phyloP scores from a whole-genome alignment of 1,140 invertebrate species.

The Tetragnatha versicolor region DNA sequence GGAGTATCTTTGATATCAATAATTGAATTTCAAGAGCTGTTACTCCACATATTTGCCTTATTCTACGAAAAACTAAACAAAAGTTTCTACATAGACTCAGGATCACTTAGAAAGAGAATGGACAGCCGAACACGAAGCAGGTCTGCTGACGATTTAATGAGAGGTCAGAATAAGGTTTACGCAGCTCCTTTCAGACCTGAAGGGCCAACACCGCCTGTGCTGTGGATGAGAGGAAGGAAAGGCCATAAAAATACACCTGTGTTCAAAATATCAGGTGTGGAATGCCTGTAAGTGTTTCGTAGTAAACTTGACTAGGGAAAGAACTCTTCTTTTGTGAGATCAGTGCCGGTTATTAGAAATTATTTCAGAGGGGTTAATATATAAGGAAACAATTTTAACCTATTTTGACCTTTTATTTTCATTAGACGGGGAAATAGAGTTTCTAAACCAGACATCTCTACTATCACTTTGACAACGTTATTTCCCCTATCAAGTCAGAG shows the following conservation, averaged over 20 bases:
- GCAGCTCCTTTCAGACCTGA: conserved; percentile 8
- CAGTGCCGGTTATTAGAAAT: neutral
- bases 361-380: neutral
- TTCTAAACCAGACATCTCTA: neutral
- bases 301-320: neutral
- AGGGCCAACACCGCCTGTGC: conserved; percentile 21
- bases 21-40: conserved; percentile 49
- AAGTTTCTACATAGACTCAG: neutral
- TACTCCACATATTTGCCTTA: conserved; percentile 12
- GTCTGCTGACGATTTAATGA: conserved; percentile 14
- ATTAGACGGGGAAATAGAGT: no score
- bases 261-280: conserved; percentile 1
- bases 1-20: conserved; percentile 52
- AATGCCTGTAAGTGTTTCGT: conserved; percentile 7
- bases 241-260: neutral
- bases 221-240: conserved; percentile 29
- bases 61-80: conserved; percentile 16
- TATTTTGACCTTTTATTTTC: neutral
- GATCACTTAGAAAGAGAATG: neutral
- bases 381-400: neutral
- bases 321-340: neutral
- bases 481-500: no score
- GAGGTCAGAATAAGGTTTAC: neutral
- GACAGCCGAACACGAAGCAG: conserved; percentile 5
- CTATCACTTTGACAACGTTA: neutral